phyloP scores from a whole-genome alignment of 2,113 vertebrate species.

The Oreochromis niloticus region DNA sequence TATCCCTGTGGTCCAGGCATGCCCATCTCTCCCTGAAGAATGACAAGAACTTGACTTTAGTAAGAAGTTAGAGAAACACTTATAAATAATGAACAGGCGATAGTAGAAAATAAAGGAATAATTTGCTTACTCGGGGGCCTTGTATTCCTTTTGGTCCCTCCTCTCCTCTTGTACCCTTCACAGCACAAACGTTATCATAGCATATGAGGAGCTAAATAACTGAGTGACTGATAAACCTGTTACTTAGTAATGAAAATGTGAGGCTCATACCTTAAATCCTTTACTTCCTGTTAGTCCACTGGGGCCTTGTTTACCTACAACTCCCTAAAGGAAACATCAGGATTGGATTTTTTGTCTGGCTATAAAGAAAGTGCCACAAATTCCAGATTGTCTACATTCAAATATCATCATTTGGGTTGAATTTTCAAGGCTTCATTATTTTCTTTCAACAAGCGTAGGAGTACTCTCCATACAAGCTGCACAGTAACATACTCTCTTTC shows the following conservation, averaged over 20 bases:
- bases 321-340: conserved; percentile 52
- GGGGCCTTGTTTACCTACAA: conserved; percentile 58
- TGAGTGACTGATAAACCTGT: neutral
- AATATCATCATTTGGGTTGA: accelerated
- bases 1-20: conserved; percentile 61
- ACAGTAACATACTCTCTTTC: conserved; percentile 48
- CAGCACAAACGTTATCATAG: neutral
- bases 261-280: conserved; percentile 62
- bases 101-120: neutral
- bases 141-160: conserved; percentile 55
- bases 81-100: accelerated
- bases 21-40: conserved; percentile 61
- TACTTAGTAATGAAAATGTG: neutral
- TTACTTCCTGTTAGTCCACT: conserved; percentile 38
- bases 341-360: neutral
- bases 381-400: neutral
- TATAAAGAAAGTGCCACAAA: neutral
- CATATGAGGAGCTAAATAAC: neutral
- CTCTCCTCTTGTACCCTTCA: conserved; percentile 64
- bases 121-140: conserved; percentile 59
- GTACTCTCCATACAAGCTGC: neutral
- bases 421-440: neutral
- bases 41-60: neutral
- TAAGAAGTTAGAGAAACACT: neutral
- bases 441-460: accelerated